Evolutionary conservation across 2,888 invertebrate species (phyloP), one percentile per base, ranked within the genome.

Genomic region (Opisthograptis luteolata): DNA sequence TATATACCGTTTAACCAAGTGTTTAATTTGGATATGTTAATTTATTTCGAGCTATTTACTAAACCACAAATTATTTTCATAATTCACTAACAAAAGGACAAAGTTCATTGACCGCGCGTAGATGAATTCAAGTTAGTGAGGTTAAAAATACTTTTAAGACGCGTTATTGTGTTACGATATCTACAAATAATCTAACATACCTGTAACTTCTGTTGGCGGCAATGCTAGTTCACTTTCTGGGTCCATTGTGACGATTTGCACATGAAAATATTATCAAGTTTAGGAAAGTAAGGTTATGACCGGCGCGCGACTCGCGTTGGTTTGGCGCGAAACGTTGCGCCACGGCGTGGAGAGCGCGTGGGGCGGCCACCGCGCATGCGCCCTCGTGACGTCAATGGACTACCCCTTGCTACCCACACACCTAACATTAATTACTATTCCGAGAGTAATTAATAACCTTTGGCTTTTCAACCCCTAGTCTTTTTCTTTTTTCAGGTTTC

Each of bases 301-400:
- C 65, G 80, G 74, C 73, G 80, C 76, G 76, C 84, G 84, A 68
- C 78, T 76, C 67, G 64, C 62, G 64, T 66, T 70, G 80, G 77
- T 85, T 88, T 88, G 87, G 89, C 88, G 89, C 87, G 87, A 87
- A 89, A 85, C 66, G 28, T 24, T 13, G 7, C 55, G 60, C 55
- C 49, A 44, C 58, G 68, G 60, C 70, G 70, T 67, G 66, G 59
- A 47, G 55, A 64, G 58, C 72, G 79, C 81, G 83, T 79, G 79
- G 80, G 78, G 65, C 74, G 76, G 61, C 37, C 49, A 55, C 36
- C 72, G 81, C 87, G 87, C 87, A 82, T 84, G 87, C 87, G 89
- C 73, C 66, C 70, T 62, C 55, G 68, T 82, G 80, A 84, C 84
- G 81, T 83, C 83, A 82, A 69, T 68, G 74, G 67, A 57, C 66